Conservation (phyloP, 35 echinoderm and acorn worm species). For the Amphiura filiformis region DNA sequence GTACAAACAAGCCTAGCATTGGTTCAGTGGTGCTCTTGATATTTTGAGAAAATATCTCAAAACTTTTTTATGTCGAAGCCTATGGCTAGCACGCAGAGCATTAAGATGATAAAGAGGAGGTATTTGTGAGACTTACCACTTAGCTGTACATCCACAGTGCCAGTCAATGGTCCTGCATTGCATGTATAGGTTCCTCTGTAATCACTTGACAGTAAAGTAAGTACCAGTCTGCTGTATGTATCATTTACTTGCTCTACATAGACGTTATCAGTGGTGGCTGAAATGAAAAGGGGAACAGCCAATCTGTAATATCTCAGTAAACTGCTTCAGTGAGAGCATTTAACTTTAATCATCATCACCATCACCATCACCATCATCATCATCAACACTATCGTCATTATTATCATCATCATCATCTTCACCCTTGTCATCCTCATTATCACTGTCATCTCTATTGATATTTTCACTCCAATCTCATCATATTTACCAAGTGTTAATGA, state of each 20-base stretch:
- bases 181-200: constrained; percentile 69
- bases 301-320: too few relatives aligned
- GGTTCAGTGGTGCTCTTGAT: too few relatives aligned
- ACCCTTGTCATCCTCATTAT: background rate
- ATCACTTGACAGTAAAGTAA: constrained; percentile 34
- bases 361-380: constrained; percentile 6
- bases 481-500: constrained; percentile 9
- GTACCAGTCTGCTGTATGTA: constrained; percentile 56
- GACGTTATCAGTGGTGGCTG: constrained; percentile 9
- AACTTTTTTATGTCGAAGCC: too few relatives aligned
- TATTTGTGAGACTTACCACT: too few relatives aligned
- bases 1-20: too few relatives aligned
- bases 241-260: constrained; percentile 59
- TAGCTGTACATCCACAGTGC: constrained; percentile 57
- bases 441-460: background rate
- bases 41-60: too few relatives aligned
- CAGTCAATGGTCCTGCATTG: constrained; percentile 60
- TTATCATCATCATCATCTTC: background rate
- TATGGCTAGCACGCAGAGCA: too few relatives aligned
- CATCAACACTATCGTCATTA: background rate
- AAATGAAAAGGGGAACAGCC: too few relatives aligned
- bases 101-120: too few relatives aligned
- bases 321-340: too few relatives aligned
- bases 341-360: background rate
- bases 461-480: background rate